Evolutionary conservation across 1,140 invertebrate species (phyloP).

Genomic region (Hesperophylax magnus): DNA sequence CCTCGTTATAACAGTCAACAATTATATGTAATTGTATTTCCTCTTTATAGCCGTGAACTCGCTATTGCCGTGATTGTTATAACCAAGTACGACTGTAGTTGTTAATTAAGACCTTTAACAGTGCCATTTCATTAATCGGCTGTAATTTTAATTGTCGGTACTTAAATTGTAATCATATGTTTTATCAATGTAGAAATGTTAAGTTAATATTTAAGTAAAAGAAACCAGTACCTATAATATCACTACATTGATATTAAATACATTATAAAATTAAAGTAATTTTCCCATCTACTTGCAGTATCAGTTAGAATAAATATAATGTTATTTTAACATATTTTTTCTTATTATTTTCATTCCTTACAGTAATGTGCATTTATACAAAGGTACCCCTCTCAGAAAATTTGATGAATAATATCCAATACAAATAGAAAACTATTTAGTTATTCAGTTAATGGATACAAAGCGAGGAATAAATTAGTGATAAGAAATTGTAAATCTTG

Average conservation of each 20-base stretch:
- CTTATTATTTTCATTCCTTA: background rate
- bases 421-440: constrained; percentile 7
- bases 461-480: constrained; percentile 3
- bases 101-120: constrained; percentile 6
- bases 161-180: background rate
- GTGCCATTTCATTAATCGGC: constrained; percentile 26
- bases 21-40: too few species aligned
- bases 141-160: background rate
- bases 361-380: background rate
- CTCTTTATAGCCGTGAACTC: too few species aligned
- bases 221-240: too few species aligned
- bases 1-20: too few species aligned
- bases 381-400: background rate
- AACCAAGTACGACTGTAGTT: too few species aligned
- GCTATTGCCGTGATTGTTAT: too few species aligned
- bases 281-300: too few species aligned
- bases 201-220: background rate
- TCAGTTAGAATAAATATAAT: too few species aligned
- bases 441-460: constrained; percentile 12
- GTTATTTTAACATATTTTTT: too few species aligned
- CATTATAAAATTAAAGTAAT: too few species aligned
- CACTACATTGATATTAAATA: too few species aligned
- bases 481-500: constrained; percentile 30
- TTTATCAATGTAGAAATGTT: background rate
- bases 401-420: background rate